phyloP scores from a whole-genome alignment of 2,113 vertebrate genomes.

The Chrysochloris asiatica region DNA sequence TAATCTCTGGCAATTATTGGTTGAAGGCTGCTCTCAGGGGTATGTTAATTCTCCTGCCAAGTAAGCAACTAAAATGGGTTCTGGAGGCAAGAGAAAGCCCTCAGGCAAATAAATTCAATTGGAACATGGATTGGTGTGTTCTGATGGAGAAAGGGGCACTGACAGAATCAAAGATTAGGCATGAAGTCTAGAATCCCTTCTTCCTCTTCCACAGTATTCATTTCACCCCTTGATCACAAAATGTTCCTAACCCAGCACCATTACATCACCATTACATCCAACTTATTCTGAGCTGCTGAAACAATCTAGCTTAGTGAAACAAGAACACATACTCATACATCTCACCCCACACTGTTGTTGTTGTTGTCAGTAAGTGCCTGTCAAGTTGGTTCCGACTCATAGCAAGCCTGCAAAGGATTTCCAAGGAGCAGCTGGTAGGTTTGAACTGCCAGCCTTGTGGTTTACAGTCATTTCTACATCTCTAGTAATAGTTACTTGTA shows the following conservation, averaged over 20 bases:
- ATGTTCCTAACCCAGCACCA: background rate
- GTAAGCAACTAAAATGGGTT: background rate
- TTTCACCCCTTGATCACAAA: background rate
- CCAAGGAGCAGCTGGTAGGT: too few species aligned
- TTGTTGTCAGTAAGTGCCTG: background rate
- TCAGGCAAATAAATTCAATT: background rate
- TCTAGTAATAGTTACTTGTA: background rate
- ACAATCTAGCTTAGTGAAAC: background rate
- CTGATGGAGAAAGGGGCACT: background rate
- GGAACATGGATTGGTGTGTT: background rate
- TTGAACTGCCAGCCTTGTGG: too few species aligned
- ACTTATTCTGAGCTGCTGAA: background rate
- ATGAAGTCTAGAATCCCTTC: background rate
- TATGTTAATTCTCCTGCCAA: background rate
- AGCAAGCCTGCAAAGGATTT: too few species aligned
- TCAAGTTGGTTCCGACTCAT: background rate
- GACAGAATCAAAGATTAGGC: background rate
- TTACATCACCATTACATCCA: too few species aligned
- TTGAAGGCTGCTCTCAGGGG: background rate
- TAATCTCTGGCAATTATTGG: background rate
- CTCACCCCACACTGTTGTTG: too few species aligned
- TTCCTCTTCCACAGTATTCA: background rate
- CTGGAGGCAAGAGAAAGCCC: background rate
- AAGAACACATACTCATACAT: too few species aligned
- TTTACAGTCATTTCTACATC: background rate